Base-by-base conservation (phyloP, 2,797 vertebrate species). In the Lerista edwardsae region DNA sequence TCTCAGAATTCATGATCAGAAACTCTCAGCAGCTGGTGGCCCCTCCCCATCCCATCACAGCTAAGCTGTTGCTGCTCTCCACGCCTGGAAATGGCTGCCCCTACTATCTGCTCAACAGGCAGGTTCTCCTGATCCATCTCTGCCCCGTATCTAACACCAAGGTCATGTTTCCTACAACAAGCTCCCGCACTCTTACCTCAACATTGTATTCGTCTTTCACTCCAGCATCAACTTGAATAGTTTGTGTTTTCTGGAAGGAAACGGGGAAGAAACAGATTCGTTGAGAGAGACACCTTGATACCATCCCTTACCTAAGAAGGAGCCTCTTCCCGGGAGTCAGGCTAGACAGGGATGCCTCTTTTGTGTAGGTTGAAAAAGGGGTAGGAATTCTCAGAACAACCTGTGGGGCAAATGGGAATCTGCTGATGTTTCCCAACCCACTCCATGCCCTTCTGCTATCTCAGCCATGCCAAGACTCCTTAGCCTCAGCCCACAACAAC, bases 121-220 rank as follows among this genome's bases (percentile, higher is more conserved):
- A 44, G 3, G 27, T 25, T 78, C 25, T 64, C 39, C 19, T 25
- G 19, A 61, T 6, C 14, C 6, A 31, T 68, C 29, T 47, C 15
- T 80, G 51, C 23, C 57, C 55, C 65, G 25, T 47, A 0, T 10
- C 31, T 41, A 19, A 3, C 29, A 57, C 8, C 44, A 34, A 4
- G 3, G 1, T 44, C 15, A 34, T 12, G 41, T 36, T 27, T 31
- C 3, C 31, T 31, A 29, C 27, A 6, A 14, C 23, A 51, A 1
- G 31, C 36, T 15, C 64, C 47, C 4, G 77, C 61, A 88, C 94
- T 55, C 51, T 93, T 86, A 94, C 94, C 3, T 27, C 2, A 1
- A 21, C 6, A 0, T 91, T 95, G 0, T 15, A 0, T 1, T 41
- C 23, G 1, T 95, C 94, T 0, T 0, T 86, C 65, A 94, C 88